A percentile compares a stretch with the other conserved stretches of the same genome.
These are phyloP conservation scores for Lepidothrix coronata DNA, from an alignment of 2,113 vertebrate genomes.

Conservation along the genomic window DNA sequence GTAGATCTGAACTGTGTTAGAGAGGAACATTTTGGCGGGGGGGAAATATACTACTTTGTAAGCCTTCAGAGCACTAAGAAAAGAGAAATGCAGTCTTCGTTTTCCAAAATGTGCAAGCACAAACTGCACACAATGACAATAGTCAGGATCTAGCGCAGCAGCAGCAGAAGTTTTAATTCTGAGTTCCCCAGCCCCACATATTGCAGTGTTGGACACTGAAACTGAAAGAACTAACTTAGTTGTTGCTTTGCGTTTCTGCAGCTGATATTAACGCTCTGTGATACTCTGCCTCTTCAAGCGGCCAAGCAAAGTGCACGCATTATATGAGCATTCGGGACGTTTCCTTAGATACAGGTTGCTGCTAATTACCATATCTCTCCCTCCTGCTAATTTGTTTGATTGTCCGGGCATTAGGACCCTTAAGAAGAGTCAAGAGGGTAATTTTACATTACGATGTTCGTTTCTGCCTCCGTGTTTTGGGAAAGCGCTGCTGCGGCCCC, in stretches of 20 bases:
- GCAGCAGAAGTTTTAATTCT: background rate
- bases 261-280: background rate
- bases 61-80: background rate
- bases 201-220: background rate
- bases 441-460: background rate
- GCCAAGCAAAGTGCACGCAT: background rate
- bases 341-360: background rate
- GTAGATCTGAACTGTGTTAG: background rate
- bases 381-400: background rate
- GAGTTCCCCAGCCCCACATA: background rate
- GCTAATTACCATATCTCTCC: background rate
- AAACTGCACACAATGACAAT: background rate
- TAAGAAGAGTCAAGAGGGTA: background rate
- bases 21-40: background rate
- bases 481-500: too few relatives aligned
- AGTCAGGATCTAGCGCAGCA: background rate
- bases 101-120: background rate
- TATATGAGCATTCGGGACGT: background rate
- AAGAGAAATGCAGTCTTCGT: background rate
- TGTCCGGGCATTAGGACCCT: background rate
- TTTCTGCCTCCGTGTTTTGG: background rate
- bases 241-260: background rate
- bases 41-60: background rate
- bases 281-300: fast-evolving
- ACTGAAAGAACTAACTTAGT: background rate